Evolutionary conservation across 1,140 invertebrate species (phyloP), one percentile per base, ranked within the genome.

Genomic region (Scaptodrosophila lebanonensis): DNA sequence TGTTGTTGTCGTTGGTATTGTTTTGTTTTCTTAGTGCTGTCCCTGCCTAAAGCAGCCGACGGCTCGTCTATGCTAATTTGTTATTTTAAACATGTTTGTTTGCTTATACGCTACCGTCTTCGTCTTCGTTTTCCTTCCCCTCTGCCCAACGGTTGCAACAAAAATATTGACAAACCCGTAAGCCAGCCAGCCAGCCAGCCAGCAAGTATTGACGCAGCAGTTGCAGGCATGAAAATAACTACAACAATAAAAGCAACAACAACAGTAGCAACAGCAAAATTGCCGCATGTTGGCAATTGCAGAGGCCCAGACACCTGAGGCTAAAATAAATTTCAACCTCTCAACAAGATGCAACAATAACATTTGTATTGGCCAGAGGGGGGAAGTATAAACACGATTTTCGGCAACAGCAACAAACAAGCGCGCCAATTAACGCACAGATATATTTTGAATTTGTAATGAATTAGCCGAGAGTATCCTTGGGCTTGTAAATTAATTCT

Each of bases 1-100:
- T 49, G 25, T 48, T 43, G 47, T 39, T 40, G 11, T 15, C 3
- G 16, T 30, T 25, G n/a, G 9, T 40, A 25, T 22, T 43, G 38
- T 29, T 22, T 63, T 59, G 60, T 58, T 63, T 35, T 63, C 45
- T 49, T 52, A 64, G 61, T 64, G 1, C 3, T 42, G 17, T 1
- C 11, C 6, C 22, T 43, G 22, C 22, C 22, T 8, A 8, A 25
- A 4, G 22, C 22, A 25, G 22, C 3, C 40, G n/a, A 29, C 40
- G 65, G 49, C 47, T 43, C 36, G 65, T 66, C 76, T 82, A 82
- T 82, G 75, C 76, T 83, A 82, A 82, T 82, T 82, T 82, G 76
- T 82, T 82, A 82, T 75, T 82, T 82, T 82, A 83, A 82, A 61
- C 75, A 83, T 82, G 75, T 83, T 82, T 82, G 75, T 75, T 82